Percentiles rank a stretch among this genome's conserved stretches.
These are phyloP conservation scores for Sipunculus nudus DNA, from an alignment of 2,888 invertebrate genomes.

Conservation along the genomic window DNA sequence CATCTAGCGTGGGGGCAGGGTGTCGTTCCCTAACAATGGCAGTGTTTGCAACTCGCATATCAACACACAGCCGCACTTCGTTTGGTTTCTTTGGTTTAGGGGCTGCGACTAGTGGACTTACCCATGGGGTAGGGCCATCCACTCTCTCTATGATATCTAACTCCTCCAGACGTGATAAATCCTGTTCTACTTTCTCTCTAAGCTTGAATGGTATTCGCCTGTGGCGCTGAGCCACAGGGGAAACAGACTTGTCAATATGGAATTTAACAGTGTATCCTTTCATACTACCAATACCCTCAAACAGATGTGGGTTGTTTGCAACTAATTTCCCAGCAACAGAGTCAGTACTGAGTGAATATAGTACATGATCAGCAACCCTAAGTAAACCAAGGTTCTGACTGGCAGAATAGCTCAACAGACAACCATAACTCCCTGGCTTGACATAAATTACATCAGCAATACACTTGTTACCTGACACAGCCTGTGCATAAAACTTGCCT, in stretches of 20 bases:
- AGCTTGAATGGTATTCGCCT: neutral
- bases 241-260: slow-evolving; percentile 7
- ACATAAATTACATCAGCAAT: too few species aligned
- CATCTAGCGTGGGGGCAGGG: slow-evolving; percentile 11
- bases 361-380: too few species aligned
- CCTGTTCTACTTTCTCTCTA: slow-evolving; percentile 1
- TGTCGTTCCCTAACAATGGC: slow-evolving; percentile 30
- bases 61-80: slow-evolving; percentile 40
- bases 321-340: too few species aligned
- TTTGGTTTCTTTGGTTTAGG: slow-evolving; percentile 24
- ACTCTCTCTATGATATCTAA: slow-evolving; percentile 17
- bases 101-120: slow-evolving; percentile 7
- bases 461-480: too few species aligned
- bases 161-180: neutral
- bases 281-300: slow-evolving; percentile 11
- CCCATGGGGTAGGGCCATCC: slow-evolving; percentile 16
- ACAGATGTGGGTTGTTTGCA: slow-evolving; percentile 2
- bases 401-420: too few species aligned
- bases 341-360: too few species aligned
- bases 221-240: slow-evolving; percentile 8
- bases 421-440: too few species aligned
- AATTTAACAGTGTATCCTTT: slow-evolving; percentile 5
- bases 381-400: too few species aligned
- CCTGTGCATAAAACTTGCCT: too few species aligned
- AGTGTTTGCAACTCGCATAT: slow-evolving; percentile 41